Conservation (phyloP, 2,797 vertebrate species). For the Pagetopsis macropterus region DNA sequence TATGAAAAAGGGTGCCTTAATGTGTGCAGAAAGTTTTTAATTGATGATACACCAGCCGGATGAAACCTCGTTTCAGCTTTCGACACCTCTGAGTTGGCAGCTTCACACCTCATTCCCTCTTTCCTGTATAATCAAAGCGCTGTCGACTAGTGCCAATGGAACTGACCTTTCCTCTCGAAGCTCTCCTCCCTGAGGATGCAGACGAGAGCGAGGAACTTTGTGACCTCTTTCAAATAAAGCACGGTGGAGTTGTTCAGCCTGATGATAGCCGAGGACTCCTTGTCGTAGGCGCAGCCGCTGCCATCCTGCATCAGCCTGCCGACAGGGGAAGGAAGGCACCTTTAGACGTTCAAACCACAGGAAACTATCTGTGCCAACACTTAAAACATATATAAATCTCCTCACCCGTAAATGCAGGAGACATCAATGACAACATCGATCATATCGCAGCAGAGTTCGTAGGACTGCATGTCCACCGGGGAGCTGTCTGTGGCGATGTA, state of each 20-base stretch:
- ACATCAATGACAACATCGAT: constrained; percentile 97
- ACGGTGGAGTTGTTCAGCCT: constrained; percentile 98
- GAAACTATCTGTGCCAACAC: background rate
- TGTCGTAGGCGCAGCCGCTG: constrained; percentile 94
- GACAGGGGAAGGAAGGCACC: background rate
- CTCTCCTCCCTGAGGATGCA: constrained; percentile 98
- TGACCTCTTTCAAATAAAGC: constrained; percentile 97
- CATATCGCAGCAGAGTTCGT: constrained; percentile 97
- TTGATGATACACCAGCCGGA: background rate
- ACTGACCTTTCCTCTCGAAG: constrained; percentile 95
- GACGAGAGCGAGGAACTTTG: constrained; percentile 95
- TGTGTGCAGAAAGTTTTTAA: background rate
- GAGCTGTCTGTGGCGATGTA: constrained; percentile 98
- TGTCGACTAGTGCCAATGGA: background rate
- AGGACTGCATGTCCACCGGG: constrained; percentile 97
- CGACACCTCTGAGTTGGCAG: background rate
- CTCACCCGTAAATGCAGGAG: constrained; percentile 97
- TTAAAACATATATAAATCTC: background rate
- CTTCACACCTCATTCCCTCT: constrained; percentile 8
- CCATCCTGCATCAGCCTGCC: constrained; percentile 92
- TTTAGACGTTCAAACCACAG: background rate
- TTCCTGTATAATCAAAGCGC: constrained; percentile 2
- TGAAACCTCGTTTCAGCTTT: background rate
- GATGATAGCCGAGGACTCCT: constrained; percentile 97
- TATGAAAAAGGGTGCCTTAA: background rate